These are phyloP conservation scores for Eupithecia subumbrata DNA, from an alignment of 2,888 invertebrate species.

Conservation along the genomic window DNA sequence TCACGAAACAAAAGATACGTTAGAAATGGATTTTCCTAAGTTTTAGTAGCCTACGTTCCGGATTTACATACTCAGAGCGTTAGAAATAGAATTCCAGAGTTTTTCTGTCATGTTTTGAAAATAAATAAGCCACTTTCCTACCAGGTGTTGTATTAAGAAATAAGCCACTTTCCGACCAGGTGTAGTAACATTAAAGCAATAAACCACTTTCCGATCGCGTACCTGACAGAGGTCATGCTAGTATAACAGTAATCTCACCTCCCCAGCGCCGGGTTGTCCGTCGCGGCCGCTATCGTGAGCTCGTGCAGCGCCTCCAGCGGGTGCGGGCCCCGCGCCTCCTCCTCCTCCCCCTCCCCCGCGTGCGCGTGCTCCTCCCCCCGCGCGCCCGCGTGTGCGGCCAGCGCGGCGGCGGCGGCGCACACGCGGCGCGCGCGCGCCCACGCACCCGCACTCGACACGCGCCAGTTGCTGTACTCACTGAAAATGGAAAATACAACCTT, in stretches of 20 bases:
- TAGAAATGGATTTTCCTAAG: too few relatives aligned
- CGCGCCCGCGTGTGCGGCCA: slow-evolving; percentile 70
- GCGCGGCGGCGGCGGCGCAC: slow-evolving; percentile 72
- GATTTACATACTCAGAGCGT: too few relatives aligned
- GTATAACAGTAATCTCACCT: slow-evolving; percentile 68
- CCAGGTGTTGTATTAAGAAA: too few relatives aligned
- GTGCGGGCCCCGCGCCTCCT: slow-evolving; percentile 40
- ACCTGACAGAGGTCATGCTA: background rate
- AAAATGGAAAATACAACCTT: background rate
- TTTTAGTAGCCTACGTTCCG: too few relatives aligned
- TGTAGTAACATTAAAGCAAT: too few relatives aligned
- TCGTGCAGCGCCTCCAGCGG: slow-evolving; percentile 54
- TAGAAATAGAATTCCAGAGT: too few relatives aligned
- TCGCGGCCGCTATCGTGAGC: slow-evolving; percentile 61
- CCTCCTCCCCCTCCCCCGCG: background rate
- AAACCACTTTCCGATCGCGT: too few relatives aligned
- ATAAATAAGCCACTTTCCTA: too few relatives aligned
- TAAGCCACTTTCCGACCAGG: too few relatives aligned
- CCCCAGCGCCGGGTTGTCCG: slow-evolving; percentile 84
- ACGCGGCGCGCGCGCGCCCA: slow-evolving; percentile 85
- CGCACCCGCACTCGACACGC: slow-evolving; percentile 83
- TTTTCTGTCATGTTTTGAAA: too few relatives aligned
- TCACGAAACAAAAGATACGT: too few relatives aligned
- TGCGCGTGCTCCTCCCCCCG: background rate
- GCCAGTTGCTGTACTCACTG: slow-evolving; percentile 92